Base-by-base conservation (phyloP, 1,140 invertebrate species). In the Oreohelix idahoensis region DNA sequence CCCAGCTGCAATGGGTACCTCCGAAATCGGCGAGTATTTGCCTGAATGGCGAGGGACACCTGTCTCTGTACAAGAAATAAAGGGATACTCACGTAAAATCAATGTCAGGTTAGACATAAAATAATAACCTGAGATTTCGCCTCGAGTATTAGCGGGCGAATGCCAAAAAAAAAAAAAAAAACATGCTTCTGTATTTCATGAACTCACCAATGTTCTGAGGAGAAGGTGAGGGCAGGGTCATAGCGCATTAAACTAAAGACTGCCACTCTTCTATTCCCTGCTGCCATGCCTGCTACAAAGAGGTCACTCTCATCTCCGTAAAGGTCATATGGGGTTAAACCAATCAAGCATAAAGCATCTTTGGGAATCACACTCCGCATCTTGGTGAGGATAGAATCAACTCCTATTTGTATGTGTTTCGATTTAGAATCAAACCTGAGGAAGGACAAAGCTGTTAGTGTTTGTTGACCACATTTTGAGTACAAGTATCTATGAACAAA, bases 231-330 rank as follows among this genome's bases (percentile, higher is more conserved):
- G 71, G 85, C 83, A 35, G 91, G 90, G 69, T 91, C 85, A 73
- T 92, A 92, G n/a, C 91, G 79, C 74, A 85, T 84, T 17, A 90
- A 84, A 81, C 90, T 91, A 77, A 92, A 92, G 4, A 90, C 84
- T 35, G 89, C 91, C 8, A 92, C 91, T 66, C 85, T 79, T 35
- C 88, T 78, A 71, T 87, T 87, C 2, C 91, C 91, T 66, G 88
- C 85, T 29, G 90, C 90, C 89, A 91, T 89, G 36, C 91, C 91
- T 36, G 91, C 90, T 11, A 92, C 90, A 88, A 92, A 92, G 11
- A 92, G 84, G 79, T 92, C 91, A 42, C 78, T 80, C 17, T 90
- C 86, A 45, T 89, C 90, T 49, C 86, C 86, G 81, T 89, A 92
- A 23, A 92, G 82, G 84, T 92, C 91, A 51, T 85, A 84, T 79